A percentile compares a stretch with the other conserved stretches of the same genome.
These are phyloP conservation scores for Idaea aversata DNA, from an alignment of 2,888 invertebrate genomes.

Conservation along the genomic window DNA sequence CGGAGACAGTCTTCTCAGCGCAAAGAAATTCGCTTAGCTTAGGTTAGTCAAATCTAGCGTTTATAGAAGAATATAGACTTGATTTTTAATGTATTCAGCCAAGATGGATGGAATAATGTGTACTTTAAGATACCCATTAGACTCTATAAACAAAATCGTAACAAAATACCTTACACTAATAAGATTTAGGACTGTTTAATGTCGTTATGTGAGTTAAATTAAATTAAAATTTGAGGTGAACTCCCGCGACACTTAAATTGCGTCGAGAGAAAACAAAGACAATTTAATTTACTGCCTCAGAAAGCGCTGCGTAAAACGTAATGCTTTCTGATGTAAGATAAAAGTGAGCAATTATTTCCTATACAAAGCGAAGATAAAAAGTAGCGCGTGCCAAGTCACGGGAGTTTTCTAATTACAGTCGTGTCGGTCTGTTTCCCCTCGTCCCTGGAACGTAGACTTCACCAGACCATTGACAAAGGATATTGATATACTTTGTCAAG, in stretches of 20 bases:
- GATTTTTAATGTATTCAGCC: background rate
- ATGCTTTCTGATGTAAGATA: slow-evolving; percentile 21
- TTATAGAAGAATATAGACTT: too few relatives aligned
- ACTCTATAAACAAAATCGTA: background rate
- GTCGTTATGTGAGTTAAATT: slow-evolving; percentile 12
- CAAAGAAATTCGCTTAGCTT: too few relatives aligned
- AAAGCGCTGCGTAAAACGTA: slow-evolving; percentile 18
- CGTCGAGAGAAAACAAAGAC: slow-evolving; percentile 21
- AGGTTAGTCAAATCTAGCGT: too few relatives aligned
- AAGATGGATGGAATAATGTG: background rate
- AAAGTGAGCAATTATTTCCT: slow-evolving; percentile 29
- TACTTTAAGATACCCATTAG: slow-evolving; percentile 2
- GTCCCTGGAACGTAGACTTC: background rate
- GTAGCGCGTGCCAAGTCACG: slow-evolving; percentile 22
- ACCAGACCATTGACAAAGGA: too few relatives aligned
- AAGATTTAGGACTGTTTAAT: slow-evolving; percentile 14
- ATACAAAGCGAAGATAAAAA: slow-evolving; percentile 23
- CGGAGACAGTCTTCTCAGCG: too few relatives aligned
- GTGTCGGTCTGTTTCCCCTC: slow-evolving; percentile 9
- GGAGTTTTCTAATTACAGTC: slow-evolving; percentile 28
- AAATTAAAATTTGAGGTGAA: slow-evolving; percentile 18
- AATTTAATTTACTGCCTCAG: slow-evolving; percentile 25
- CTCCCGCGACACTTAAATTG: slow-evolving; percentile 19
- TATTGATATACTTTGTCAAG: background rate
- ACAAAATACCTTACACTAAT: slow-evolving; percentile 16